Conservation (phyloP, 2,797 vertebrate genomes). For the Sebastolobus alascanus region DNA sequence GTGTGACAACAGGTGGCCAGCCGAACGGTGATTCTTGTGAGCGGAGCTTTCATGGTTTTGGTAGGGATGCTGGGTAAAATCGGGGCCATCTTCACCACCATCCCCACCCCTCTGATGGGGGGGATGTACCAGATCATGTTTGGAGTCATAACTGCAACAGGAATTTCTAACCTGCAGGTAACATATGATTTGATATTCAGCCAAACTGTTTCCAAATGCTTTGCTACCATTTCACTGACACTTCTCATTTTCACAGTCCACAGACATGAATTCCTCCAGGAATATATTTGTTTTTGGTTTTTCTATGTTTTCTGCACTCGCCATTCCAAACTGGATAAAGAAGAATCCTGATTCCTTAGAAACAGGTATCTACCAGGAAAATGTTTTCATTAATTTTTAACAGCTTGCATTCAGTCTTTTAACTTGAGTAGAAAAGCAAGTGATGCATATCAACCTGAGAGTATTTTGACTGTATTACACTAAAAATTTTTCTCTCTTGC, state of each 20-base stretch:
- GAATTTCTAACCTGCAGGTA: constrained; percentile 95
- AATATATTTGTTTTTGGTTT: constrained; percentile 97
- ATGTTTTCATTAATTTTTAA: not conserved
- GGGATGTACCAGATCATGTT: constrained; percentile 97
- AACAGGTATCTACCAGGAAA: constrained; percentile 84
- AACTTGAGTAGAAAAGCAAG: not conserved
- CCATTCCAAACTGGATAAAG: constrained; percentile 90
- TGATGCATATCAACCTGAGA: not conserved
- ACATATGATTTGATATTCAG: not conserved
- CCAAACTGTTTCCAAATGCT: not conserved
- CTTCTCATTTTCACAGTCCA: constrained; percentile 81
- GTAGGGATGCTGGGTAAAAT: constrained; percentile 92
- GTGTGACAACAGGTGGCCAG: constrained; percentile 89
- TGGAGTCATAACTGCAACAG: constrained; percentile 91
- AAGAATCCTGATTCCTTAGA: constrained; percentile 84
- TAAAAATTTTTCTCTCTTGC: not conserved
- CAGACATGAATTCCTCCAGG: constrained; percentile 95
- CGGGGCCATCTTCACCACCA: constrained; percentile 92
- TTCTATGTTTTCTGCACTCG: constrained; percentile 90
- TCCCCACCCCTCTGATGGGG: constrained; percentile 92
- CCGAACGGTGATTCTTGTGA: constrained; percentile 88
- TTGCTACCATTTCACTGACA: constrained; percentile 4
- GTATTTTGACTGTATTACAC: not conserved
- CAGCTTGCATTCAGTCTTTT: not conserved
- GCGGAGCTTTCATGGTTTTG: constrained; percentile 89